Evolutionary conservation across 1,140 invertebrate genomes (phyloP), one percentile per base, ranked within the genome.

Genomic region (Akabosia matsudoensis): DNA sequence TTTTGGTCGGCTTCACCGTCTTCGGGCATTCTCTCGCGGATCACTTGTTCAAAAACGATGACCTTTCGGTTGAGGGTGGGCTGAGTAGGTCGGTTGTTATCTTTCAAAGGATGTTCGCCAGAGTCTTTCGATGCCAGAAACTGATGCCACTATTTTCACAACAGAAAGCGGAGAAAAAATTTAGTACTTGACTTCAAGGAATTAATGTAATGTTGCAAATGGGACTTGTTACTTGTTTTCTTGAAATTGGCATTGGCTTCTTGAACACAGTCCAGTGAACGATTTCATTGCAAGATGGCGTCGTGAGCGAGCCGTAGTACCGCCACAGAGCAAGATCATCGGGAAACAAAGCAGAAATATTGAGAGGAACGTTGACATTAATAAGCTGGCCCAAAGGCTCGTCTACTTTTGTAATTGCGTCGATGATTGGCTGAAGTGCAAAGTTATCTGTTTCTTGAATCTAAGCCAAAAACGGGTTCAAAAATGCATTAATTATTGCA

Each of bases 221-320:
- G 18, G 16, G 2, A 26, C 30, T 30, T 3, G 26, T 74, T 79
- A 85, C 85, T 82, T 85, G 84, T 26, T 71, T 70, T 30, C 80
- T 70, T 22, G 84, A 83, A 37, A 88, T 84, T 16, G 79, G 79
- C 33, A 85, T 80, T 45, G 84, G 82, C 22, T 83, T 75, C 51
- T 84, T 80, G 77, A 88, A 86, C 2, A 89, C 83, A 3, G 86
- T 87, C 88, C 88, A 89, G 0, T 83, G 82, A 30, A 89, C 88
- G 72, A 84, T 84, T 76, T 88, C 87, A 72, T 84, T 84, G 77
- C 88, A 89, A 0, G 82, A 82, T 1, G 88, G 88, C 13, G 88
- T 88, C 0, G 88, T 89, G n/a, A 89, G 81, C 1, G 87, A 88
- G 0, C 88, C 88, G 61, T 85, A 79, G 81, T 89, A 89, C 0